A percentile compares a stretch with the other conserved stretches of the same genome.
These are phyloP conservation scores for Aproaerema taeniolella DNA, from an alignment of 2,888 invertebrate species.

Conservation along the genomic window DNA sequence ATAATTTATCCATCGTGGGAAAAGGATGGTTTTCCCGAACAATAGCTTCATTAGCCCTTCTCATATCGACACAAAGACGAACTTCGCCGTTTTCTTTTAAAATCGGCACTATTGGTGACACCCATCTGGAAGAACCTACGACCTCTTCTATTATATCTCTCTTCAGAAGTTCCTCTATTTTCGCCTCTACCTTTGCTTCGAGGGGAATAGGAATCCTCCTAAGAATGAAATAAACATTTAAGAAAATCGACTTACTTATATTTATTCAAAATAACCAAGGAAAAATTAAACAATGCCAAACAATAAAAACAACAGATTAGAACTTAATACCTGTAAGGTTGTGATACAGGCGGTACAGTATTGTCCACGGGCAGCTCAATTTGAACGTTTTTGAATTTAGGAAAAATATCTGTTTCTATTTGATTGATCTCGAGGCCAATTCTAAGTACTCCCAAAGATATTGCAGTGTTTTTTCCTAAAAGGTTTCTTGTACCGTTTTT, in stretches of 20 bases:
- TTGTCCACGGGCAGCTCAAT: not conserved
- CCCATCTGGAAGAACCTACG: conserved; percentile 16
- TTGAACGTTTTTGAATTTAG: not conserved
- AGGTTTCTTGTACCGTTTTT: not conserved
- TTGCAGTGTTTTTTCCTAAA: conserved; percentile 1
- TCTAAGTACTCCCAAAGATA: conserved; percentile 1
- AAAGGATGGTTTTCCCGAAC: conserved; percentile 22
- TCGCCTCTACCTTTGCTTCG: conserved; percentile 17
- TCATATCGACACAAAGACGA: conserved; percentile 3
- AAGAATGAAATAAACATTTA: not conserved
- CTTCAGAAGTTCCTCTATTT: conserved; percentile 18
- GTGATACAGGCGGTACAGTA: not conserved
- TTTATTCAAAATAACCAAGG: not conserved
- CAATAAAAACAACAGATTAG: not conserved
- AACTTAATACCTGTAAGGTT: not conserved
- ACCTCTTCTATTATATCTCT: conserved; percentile 22
- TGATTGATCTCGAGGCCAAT: not conserved
- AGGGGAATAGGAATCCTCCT: conserved; percentile 7
- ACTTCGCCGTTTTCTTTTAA: conserved; percentile 16
- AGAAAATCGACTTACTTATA: too few species aligned
- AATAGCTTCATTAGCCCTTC: conserved; percentile 13
- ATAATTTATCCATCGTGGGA: conserved; percentile 13
- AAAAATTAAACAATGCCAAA: not conserved
- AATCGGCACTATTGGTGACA: conserved; percentile 20
- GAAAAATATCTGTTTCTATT: not conserved